Percentiles rank a stretch among this genome's conserved stretches.
These are phyloP conservation scores for Pyrgilauda ruficollis DNA, from an alignment of 2,113 vertebrate species.

Conservation along the genomic window DNA sequence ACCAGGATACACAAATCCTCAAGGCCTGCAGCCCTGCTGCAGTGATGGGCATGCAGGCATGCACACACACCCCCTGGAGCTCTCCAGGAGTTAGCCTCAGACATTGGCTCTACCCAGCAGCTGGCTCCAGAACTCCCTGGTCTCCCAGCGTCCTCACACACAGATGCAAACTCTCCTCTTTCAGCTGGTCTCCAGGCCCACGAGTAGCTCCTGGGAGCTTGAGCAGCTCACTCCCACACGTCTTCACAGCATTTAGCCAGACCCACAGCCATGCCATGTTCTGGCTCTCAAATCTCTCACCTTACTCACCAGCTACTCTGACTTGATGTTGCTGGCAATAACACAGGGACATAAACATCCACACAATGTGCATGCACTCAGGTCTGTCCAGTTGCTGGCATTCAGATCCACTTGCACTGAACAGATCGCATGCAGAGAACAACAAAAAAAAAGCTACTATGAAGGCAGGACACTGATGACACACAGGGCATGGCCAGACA, in stretches of 20 bases:
- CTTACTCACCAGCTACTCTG: not conserved
- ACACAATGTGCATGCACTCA: not conserved
- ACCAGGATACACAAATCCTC: fast-evolving
- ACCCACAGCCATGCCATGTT: not conserved
- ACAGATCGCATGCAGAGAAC: not conserved
- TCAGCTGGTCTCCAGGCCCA: not conserved
- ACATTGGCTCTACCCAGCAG: not conserved
- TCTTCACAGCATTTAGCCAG: not conserved
- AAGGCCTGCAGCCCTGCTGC: not conserved
- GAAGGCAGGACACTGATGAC: not conserved
- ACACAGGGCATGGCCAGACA: not conserved
- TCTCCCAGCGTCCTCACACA: not conserved
- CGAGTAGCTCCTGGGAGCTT: not conserved
- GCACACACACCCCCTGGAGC: not conserved
- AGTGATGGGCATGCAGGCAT: not conserved
- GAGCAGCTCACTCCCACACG: not conserved
- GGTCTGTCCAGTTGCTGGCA: not conserved
- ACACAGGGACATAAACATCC: fast-evolving
- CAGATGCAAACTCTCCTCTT: not conserved
- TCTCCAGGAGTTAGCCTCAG: not conserved
- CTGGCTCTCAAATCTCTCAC: not conserved
- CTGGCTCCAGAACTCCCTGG: too few species aligned
- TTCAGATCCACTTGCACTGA: not conserved
- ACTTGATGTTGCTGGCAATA: not conserved
- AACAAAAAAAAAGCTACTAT: not conserved